These are phyloP conservation scores for Poeciliopsis gracilis DNA, from an alignment of 2,797 vertebrate species.

Conservation along the genomic window DNA sequence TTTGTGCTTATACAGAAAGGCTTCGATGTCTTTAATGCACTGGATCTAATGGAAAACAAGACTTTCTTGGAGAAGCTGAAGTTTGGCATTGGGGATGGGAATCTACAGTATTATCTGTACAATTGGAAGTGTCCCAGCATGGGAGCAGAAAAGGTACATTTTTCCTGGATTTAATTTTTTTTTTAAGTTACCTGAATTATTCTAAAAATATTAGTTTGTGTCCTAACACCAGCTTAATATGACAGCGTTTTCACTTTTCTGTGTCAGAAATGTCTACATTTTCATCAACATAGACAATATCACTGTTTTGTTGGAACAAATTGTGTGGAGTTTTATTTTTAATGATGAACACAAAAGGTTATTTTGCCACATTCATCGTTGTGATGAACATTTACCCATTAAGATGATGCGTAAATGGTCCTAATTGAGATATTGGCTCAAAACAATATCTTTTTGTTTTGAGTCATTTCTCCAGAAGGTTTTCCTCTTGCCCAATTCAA, in stretches of 20 bases:
- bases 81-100: constrained; percentile 97
- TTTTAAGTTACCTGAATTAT: neutral
- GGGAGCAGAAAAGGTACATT: constrained; percentile 93
- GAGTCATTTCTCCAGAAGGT: neutral
- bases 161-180: neutral
- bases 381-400: neutral
- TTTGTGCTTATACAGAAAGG: constrained; percentile 86
- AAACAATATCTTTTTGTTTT: neutral
- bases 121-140: constrained; percentile 99
- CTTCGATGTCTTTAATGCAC: constrained; percentile 99
- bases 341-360: neutral
- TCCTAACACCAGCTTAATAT: neutral
- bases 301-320: neutral
- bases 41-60: constrained; percentile 99
- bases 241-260: neutral
- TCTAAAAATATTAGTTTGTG: neutral
- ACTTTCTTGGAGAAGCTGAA: constrained; percentile 99
- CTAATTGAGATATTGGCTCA: no score
- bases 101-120: constrained; percentile 99
- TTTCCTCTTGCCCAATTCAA: neutral
- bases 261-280: neutral
- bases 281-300: neutral
- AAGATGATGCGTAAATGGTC: neutral
- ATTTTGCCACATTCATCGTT: neutral
- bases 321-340: neutral